Base-by-base conservation (phyloP, 2,888 invertebrate genomes). In the Drosophila yooni region DNA sequence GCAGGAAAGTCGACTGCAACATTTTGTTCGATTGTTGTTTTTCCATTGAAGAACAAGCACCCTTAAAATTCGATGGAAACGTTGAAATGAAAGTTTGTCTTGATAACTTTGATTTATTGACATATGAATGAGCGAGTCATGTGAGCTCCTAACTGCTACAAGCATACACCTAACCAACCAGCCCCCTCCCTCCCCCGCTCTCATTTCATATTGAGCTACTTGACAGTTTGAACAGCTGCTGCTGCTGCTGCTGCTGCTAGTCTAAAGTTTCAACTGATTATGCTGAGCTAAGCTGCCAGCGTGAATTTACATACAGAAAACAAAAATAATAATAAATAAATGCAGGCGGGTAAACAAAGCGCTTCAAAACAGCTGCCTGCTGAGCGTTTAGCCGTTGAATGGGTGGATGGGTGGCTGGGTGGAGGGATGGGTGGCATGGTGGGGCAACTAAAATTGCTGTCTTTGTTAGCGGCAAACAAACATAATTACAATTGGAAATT, bases 401-500 rank as follows among this genome's bases (percentile, higher is more conserved):
- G 60, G 53, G 2, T 6, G 21, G 43, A 7, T 15, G 5, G 60
- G 46, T 13, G 13, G 8, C 1, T 21, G 21, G 40, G 38, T 53
- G 71, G 21, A 2, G 63, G 52, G 46, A 33, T 56, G 13, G 40
- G 29, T 21, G 36, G 31, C 25, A 8, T 43, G 43, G 21, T 21
- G 43, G 11, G 21, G 43, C 25, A 25, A 46, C 25, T 15, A 25
- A 15, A 46, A 25, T 52, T 53, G 54, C 34, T 36, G 61, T 61
- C 60, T 70, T 66, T 70, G 79, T 70, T 70, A 33, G 53, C 29
- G 40, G 51, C 53, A 46, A 54, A 50, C 64, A 78, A 73, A 66
- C 73, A 82, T 75, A 84, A 84, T 70, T 74, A 70, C 75, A 88
- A 82, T 81, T 85, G 75, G 57, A 85, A 84, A 75, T 72, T 82